Base-by-base conservation (phyloP, 2,113 vertebrate species). In the Syngnathoides biaculeatus region DNA sequence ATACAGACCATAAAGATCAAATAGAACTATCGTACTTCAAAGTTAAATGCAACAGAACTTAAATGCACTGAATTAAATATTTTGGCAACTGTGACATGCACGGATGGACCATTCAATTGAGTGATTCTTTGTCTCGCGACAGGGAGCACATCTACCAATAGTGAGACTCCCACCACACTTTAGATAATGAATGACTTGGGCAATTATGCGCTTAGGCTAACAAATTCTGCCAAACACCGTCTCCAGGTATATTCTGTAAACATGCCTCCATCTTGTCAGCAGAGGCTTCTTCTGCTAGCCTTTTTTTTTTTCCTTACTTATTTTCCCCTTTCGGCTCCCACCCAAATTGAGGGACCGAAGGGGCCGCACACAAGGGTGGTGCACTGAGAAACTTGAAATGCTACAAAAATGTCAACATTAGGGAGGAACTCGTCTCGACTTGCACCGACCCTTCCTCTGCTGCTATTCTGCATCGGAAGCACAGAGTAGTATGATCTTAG, bases 301-400 rank as follows among this genome's bases (percentile, higher is more conserved):
- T 48, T 30, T 62, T 45, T 17, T 45, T 62, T 24, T 24, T 11
- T 38, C 3, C n/a, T 53, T n/a, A n/a, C n/a, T n/a, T n/a, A n/a
- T 4, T 38, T 58, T 60, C 40, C 8, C 20, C 19, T 64, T 55
- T 72, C 47, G 38, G 53, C 71, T 75, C 50, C 48, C 64, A 57
- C 65, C 64, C 39, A 7, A 78, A 68, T 67, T 43, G 64, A 55
- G 67, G 73, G 78, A 73, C 64, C 45, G 53, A 71, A 61, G 73
- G 57, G 84, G 53, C 67, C 73, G 78, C 69, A 84, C 79, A 80
- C 64, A 50, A 19, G 70, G 67, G 52, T 27, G 74, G 74, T 77
- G 83, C 81, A 67, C 66, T 79, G 75, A 56, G 74, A 84, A 85
- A 82, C 77, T 79, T 84, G 79, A 84, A 78, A 77, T 61, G 72